Evolutionary conservation across 2,113 vertebrate species (phyloP).

Genomic region (Paradoxurus hermaphroditus): DNA sequence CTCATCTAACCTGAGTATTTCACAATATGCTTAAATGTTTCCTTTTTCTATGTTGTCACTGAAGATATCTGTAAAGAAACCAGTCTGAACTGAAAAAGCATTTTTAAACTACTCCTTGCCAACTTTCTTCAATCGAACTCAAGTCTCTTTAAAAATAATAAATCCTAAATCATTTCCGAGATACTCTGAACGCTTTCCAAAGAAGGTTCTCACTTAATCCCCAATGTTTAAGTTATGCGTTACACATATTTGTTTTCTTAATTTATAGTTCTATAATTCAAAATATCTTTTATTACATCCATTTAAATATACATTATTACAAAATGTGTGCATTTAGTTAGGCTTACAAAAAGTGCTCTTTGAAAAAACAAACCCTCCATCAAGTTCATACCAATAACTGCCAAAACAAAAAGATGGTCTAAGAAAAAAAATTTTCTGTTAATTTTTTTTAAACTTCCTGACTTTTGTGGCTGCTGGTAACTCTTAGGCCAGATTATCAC

Average conservation of each 20-base stretch:
- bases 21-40: slow-evolving; percentile 21
- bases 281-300: neutral
- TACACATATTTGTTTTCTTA: neutral
- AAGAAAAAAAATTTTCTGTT: slow-evolving; percentile 54
- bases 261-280: slow-evolving; percentile 3
- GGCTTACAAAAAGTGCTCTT: slow-evolving; percentile 46
- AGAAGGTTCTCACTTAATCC: neutral
- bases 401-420: slow-evolving; percentile 74
- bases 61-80: neutral
- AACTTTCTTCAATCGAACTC: neutral
- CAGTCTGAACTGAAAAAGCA: neutral
- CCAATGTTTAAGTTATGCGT: neutral
- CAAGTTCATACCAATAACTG: slow-evolving; percentile 67
- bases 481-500: slow-evolving; percentile 74
- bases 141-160: neutral
- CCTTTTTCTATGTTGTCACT: neutral
- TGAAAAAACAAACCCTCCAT: slow-evolving; percentile 30
- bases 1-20: slow-evolving; percentile 53
- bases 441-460: slow-evolving; percentile 78
- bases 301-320: neutral
- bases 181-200: neutral
- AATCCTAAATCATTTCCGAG: neutral
- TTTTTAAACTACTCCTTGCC: neutral
- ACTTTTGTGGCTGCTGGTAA: slow-evolving; percentile 70
- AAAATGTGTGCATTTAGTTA: slow-evolving; percentile 47